Evolutionary conservation across 2,888 invertebrate genomes (phyloP), one percentile per base, ranked within the genome.

Genomic region (Dicyrtomina minuta): DNA sequence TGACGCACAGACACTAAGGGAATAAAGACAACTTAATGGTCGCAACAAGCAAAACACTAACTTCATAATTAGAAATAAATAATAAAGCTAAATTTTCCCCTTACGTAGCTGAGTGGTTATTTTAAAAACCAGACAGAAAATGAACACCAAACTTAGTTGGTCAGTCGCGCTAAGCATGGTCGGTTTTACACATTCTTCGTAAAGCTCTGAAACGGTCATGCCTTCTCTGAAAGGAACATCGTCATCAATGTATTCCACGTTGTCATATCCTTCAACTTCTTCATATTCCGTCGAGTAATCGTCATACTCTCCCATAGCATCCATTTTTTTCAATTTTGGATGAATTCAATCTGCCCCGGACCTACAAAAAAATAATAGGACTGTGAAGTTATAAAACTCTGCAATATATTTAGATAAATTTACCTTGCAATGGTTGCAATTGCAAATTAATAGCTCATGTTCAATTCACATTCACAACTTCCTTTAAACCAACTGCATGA

Each of bases 181-280:
- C 1, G 81, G 80, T 53, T 78, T 74, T n/a, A 80, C 71, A 59
- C 81, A 81, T 22, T 79, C 72, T 49, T 79, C 77, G 22, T 78
- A 74, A 13, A 80, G 74, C 46, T 79, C 78, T 20, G 65, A 61
- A 8, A 79, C 62, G 24, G 72, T 74, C 12, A 75, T 70, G 8
- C 71, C 76, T 13, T 75, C 73, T 15, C 70, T 64, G 24, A 77
- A 71, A 13, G 75, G 75, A 6, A 70, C 64, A 39, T 73, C 64
- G 8, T 73, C 66, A 5, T 79, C 78, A 41, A 72, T 60, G 33
- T 75, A 74, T 58, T 79, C 77, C 1, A 65, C 51, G n/a, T 62
- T 27, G 4, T 68, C 68, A 1, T 62, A 62, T 5, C 60, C 46
- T 17, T 70, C 74, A 20, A 66, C 56, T 39, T 71, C 71, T 17